Conservation (phyloP, 2,113 vertebrate genomes). For the Stigmatopora nigra region DNA sequence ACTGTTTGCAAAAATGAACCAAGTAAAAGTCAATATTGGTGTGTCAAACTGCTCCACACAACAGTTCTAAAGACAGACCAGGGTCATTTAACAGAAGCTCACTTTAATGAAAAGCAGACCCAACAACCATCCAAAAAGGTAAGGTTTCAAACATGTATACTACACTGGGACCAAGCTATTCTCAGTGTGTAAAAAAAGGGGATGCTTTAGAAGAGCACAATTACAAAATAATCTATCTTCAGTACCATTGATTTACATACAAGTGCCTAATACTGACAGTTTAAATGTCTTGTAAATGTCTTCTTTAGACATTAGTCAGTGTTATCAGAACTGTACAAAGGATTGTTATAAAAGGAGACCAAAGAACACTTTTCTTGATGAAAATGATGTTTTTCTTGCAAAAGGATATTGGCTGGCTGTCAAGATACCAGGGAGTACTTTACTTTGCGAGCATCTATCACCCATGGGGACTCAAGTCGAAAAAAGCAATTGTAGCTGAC, state of each 20-base stretch:
- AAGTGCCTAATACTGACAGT: not conserved
- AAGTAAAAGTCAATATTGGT: not conserved
- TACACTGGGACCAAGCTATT: not conserved
- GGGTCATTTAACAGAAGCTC: not conserved
- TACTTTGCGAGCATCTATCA: not conserved
- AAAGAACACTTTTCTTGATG: slow-evolving; percentile 2
- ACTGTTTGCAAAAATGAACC: not conserved
- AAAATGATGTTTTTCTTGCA: not conserved
- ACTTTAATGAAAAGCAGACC: not conserved
- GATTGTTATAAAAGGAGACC: not conserved
- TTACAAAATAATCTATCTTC: not conserved
- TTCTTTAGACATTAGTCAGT: not conserved
- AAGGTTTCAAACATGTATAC: not conserved
- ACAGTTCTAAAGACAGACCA: not conserved
- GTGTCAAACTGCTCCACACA: not conserved
- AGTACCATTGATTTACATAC: not conserved
- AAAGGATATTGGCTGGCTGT: not conserved
- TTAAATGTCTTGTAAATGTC: slow-evolving; percentile 3
- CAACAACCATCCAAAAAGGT: not conserved
- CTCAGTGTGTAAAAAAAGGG: not conserved
- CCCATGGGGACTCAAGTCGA: not conserved
- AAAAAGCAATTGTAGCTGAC: not conserved
- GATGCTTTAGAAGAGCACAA: not conserved
- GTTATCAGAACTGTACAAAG: slow-evolving; percentile 2
- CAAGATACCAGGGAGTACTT: not conserved